Evolutionary conservation across 2,113 vertebrate species (phyloP).

Genomic region (Vulpes vulpes): DNA sequence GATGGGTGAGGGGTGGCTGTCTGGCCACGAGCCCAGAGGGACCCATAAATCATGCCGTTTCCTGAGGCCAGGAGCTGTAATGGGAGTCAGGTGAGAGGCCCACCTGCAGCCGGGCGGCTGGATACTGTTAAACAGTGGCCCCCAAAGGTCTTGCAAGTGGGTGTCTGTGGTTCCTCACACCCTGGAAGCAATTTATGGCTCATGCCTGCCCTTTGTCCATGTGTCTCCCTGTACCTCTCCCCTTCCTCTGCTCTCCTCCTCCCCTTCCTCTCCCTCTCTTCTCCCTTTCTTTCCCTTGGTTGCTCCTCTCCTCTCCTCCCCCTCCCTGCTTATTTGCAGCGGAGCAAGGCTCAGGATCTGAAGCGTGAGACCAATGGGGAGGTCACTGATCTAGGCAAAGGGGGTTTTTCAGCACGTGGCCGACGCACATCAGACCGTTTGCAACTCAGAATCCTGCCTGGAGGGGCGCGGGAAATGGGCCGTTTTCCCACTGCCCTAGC

Average conservation of each 20-base stretch:
- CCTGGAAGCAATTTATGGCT: conserved; percentile 59
- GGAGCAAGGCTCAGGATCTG: neutral
- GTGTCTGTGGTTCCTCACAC: neutral
- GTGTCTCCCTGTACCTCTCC: neutral
- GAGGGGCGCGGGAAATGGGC: neutral
- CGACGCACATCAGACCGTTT: neutral
- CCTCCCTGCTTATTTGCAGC: neutral
- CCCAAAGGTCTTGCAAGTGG: conserved; percentile 19
- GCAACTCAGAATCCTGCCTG: neutral
- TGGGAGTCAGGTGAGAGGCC: conserved; percentile 69
- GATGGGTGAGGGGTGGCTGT: neutral
- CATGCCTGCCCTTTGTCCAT: neutral
- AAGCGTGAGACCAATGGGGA: neutral
- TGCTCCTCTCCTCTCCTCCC: too few species aligned
- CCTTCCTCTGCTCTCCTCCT: neutral
- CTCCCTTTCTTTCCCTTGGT: neutral
- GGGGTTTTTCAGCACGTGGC: neutral
- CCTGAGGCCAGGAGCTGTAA: conserved; percentile 29
- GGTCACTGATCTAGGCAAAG: neutral
- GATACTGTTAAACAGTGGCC: conserved; percentile 63
- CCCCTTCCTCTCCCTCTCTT: neutral
- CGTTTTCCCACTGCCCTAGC: neutral
- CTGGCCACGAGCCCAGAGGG: conserved; percentile 44
- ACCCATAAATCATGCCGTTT: conserved; percentile 55
- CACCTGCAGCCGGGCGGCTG: conserved; percentile 42